Evolutionary conservation across 2,797 vertebrate genomes (phyloP).

Genomic region (Epinephelus coioides): DNA sequence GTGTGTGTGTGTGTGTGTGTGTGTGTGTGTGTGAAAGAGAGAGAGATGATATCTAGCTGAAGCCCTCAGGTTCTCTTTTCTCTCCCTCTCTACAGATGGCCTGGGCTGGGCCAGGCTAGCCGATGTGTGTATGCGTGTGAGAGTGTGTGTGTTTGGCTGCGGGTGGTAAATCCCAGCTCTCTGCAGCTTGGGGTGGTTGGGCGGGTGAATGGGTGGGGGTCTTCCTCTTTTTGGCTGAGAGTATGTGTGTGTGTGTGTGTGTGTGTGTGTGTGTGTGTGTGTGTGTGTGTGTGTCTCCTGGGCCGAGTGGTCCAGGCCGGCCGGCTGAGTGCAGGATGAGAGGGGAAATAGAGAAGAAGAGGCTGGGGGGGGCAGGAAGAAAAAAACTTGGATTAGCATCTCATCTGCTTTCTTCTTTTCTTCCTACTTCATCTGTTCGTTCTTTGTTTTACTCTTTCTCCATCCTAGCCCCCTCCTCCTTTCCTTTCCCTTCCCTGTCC

Average conservation of each 20-base stretch:
- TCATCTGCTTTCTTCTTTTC: slow-evolving; percentile 39
- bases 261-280: slow-evolving; percentile 22
- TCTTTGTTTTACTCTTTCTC: slow-evolving; percentile 28
- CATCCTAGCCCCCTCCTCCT: background rate
- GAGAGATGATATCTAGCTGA: slow-evolving; percentile 47
- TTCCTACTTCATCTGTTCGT: slow-evolving; percentile 24
- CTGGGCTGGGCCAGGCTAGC: slow-evolving; percentile 60
- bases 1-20: slow-evolving; percentile 19
- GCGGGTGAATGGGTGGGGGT: slow-evolving; percentile 57
- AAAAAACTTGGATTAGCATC: slow-evolving; percentile 73
- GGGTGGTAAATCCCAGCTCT: slow-evolving; percentile 77
- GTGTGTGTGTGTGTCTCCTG: slow-evolving; percentile 29
- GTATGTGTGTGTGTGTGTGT: slow-evolving; percentile 24
- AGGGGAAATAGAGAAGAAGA: slow-evolving; percentile 51
- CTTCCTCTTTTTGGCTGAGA: slow-evolving; percentile 55
- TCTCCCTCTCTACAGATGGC: slow-evolving; percentile 73
- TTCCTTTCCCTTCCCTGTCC: background rate
- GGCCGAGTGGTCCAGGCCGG: slow-evolving; percentile 44
- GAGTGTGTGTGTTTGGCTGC: slow-evolving; percentile 50
- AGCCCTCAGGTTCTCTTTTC: slow-evolving; percentile 63
- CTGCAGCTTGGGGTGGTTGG: slow-evolving; percentile 55
- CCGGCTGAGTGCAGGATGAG: slow-evolving; percentile 46
- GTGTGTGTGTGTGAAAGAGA: background rate
- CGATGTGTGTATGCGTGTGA: slow-evolving; percentile 9
- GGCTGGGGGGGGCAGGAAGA: slow-evolving; percentile 2